Evolutionary conservation across 2,888 invertebrate species (phyloP), one percentile per base, ranked within the genome.

Genomic region (Lingula anatina): DNA sequence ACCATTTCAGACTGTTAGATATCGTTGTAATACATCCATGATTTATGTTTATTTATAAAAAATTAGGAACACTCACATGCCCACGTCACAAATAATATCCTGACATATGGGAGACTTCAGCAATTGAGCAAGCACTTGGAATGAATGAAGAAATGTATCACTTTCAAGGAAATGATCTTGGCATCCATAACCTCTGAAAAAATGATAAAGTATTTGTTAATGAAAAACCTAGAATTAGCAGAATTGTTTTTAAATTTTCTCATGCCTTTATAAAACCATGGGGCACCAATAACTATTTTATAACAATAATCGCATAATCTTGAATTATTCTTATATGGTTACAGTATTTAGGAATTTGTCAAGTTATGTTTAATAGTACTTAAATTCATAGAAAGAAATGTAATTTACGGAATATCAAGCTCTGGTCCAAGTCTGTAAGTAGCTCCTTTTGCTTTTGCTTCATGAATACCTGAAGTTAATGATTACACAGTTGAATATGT

Each of bases 161-260:
- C 88, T 84, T 77, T 99, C 99, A 68, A 88, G 87, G 77, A 96
- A 99, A 75, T 99, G 99, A 78, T 99, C 99, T 72, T 92, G 90
- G 78, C 97, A 99, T 63, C 90, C 93, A 80, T 99, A 99, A 0
- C 97, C 96, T 73, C 93, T 92, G 79, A 5, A 81, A 74, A 47
- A 38, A 50, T 47, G 39, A 41, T n/a, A n/a, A n/a, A n/a, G n/a
- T n/a, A n/a, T n/a, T n/a, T n/a, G n/a, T n/a, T n/a, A n/a, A n/a
- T n/a, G n/a, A n/a, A n/a, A n/a, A n/a, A n/a, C n/a, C n/a, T n/a
- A n/a, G n/a, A n/a, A n/a, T n/a, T n/a, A n/a, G n/a, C n/a, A n/a
- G n/a, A n/a, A n/a, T n/a, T n/a, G n/a, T n/a, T n/a, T n/a, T n/a
- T n/a, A n/a, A n/a, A n/a, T n/a, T n/a, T n/a, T n/a, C n/a, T n/a